Base-by-base conservation (phyloP, 2,888 invertebrate genomes). In the Andricus quercusramuli region DNA sequence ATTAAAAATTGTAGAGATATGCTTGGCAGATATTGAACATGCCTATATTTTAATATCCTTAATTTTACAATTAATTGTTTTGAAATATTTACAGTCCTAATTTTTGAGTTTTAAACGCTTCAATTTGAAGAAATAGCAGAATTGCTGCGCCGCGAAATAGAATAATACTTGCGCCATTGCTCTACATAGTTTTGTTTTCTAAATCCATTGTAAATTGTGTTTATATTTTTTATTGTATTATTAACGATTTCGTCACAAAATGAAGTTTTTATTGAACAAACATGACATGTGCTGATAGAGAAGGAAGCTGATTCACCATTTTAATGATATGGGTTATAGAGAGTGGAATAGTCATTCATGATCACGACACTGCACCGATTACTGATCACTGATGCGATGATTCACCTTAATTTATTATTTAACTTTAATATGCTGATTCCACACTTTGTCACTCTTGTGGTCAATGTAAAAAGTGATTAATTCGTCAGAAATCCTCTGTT, bases 371-470 rank as follows among this genome's bases (percentile, higher is more conserved):
- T 56, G 32, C 13, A n/a, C 32, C 74, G 56, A 74, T 74, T 59
- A 56, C 51, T 3, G 37, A 56, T 74, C 32, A 15, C 74, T 74
- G 20, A 59, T 56, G 22, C 37, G 56, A 74, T 74, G 74, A 74
- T 74, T 74, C 74, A 74, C 56, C n/a, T n/a, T 9, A 74, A 74
- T 74, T 74, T 37, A 32, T 74, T 32, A 74, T 9, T 74, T 56
- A 32, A 5, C 15, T 41, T n/a, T 20, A 41, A 74, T 17, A 47
- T 51, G 51, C 56, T 74, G 29, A 74, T 74, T 74, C 13, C 20
- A 51, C 47, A 51, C 32, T 74, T 74, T 56, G 56, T 74, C 4
- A 29, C 32, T 32, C 37, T 32, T 13, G 74, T 51, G 22, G 74
- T 56, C 32, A 74, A 74, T n/a, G 20, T 29, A 70, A 56, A 56